A percentile compares a stretch with the other conserved stretches of the same genome.
These are phyloP conservation scores for Thymallus thymallus DNA, from an alignment of 2,113 vertebrate genomes.

Conservation along the genomic window DNA sequence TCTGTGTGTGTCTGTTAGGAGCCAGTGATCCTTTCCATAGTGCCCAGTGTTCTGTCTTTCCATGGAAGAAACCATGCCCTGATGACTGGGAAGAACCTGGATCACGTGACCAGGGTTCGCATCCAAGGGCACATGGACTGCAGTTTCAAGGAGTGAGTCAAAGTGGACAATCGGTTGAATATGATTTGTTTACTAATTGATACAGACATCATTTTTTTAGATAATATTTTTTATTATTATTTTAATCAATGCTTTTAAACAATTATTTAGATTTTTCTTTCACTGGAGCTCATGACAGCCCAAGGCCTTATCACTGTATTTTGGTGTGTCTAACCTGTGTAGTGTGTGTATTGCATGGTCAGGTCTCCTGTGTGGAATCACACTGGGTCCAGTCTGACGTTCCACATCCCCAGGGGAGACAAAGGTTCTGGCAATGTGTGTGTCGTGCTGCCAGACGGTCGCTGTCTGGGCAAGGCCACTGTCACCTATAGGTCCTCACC, in stretches of 20 bases:
- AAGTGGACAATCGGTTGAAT: neutral
- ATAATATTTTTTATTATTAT: too few species aligned
- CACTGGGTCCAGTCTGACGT: neutral
- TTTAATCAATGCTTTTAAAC: too few species aligned
- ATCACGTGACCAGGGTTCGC: neutral
- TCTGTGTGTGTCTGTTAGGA: slow-evolving; percentile 1
- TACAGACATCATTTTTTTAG: neutral
- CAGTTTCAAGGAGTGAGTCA: neutral
- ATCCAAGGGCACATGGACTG: neutral
- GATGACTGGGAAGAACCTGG: neutral
- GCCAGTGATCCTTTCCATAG: neutral
- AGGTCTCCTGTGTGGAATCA: slow-evolving; percentile 10
- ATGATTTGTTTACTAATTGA: neutral
- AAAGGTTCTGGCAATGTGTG: slow-evolving; percentile 8
- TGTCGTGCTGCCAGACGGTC: slow-evolving; percentile 3
- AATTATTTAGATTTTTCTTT: too few species aligned
- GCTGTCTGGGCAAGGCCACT: slow-evolving; percentile 1
- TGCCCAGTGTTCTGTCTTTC: neutral
- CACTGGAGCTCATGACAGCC: neutral
- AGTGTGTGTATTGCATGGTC: slow-evolving; percentile 29
- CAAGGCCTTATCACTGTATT: neutral
- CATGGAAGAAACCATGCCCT: neutral
- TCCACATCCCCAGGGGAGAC: slow-evolving; percentile 16
- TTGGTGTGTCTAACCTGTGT: slow-evolving; percentile 15
- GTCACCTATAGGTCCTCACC: slow-evolving; percentile 15